Percentiles rank a stretch among this genome's conserved stretches.
Evolutionary conservation across 2,888 invertebrate genomes (phyloP).

Genomic region (Amblyteles armatorius): DNA sequence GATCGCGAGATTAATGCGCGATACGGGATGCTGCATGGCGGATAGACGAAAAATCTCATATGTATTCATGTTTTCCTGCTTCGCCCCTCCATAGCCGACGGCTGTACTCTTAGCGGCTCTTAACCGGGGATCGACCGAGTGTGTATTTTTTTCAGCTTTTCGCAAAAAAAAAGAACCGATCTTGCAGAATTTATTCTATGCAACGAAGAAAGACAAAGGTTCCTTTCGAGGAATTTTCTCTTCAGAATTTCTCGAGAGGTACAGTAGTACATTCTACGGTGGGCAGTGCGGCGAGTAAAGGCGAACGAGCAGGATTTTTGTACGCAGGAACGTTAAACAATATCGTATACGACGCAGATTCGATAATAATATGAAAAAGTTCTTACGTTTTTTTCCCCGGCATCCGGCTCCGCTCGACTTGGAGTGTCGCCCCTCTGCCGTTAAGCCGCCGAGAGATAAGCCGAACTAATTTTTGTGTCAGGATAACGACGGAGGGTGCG

Average conservation of each 20-base stretch:
- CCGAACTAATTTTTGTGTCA: conserved; percentile 23
- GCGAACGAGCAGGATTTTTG: background rate
- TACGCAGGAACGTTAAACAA: background rate
- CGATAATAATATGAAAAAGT: background rate
- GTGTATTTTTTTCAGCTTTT: background rate
- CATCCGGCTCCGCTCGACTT: background rate
- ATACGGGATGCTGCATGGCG: conserved; percentile 41
- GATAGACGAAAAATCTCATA: conserved; percentile 32
- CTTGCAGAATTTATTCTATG: background rate
- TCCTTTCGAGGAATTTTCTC: background rate
- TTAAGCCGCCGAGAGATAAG: conserved; percentile 24
- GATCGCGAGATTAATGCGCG: conserved; percentile 44
- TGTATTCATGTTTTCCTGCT: conserved; percentile 43
- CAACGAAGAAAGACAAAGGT: background rate
- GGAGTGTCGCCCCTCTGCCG: background rate
- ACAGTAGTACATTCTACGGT: background rate
- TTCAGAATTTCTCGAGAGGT: background rate
- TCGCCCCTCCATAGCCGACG: conserved; percentile 11
- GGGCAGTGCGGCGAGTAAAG: background rate
- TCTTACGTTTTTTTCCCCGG: background rate
- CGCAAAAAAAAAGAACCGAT: no score
- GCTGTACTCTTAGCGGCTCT: background rate
- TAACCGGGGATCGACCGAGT: background rate
- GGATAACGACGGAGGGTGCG: conserved; percentile 10
- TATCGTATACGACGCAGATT: background rate